Percentiles rank a stretch among this genome's conserved stretches.
Conservation (phyloP, 2,113 vertebrate species). For the Edolisoma coerulescens region DNA sequence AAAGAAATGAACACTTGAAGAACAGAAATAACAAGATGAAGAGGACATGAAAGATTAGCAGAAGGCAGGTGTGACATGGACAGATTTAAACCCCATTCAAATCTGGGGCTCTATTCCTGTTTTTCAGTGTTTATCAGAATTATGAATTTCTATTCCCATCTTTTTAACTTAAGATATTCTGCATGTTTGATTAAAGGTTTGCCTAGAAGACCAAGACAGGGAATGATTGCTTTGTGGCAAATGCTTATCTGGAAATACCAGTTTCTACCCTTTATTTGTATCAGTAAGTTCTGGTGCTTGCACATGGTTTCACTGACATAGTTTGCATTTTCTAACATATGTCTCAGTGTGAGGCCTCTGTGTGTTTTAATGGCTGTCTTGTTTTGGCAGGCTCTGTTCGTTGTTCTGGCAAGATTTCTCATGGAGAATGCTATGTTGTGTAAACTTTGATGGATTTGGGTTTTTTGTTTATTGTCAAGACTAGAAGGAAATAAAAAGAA, state of each 20-base stretch:
- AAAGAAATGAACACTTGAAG: not conserved
- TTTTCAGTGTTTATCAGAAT: not conserved
- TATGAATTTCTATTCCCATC: not conserved
- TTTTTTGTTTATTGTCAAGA: not conserved
- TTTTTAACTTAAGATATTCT: not conserved
- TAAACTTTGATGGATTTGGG: not conserved
- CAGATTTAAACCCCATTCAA: not conserved
- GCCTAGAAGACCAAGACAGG: not conserved
- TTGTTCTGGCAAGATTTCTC: constrained; percentile 21
- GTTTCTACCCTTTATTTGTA: not conserved
- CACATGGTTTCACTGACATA: not conserved
- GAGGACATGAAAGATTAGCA: not conserved
- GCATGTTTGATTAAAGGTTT: not conserved
- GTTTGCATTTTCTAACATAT: constrained; percentile 28
- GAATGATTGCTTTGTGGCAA: not conserved
- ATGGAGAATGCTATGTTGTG: not conserved
- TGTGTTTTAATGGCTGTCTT: constrained; percentile 42
- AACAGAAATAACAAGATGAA: not conserved
- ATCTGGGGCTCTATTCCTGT: not conserved
- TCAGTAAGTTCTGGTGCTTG: not conserved
- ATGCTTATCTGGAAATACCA: not conserved
- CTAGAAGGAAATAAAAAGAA: not conserved
- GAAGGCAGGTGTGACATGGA: accelerated
- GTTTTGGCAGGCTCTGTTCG: not conserved
- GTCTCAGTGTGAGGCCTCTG: constrained; percentile 28